A percentile compares a stretch with the other conserved stretches of the same genome.
Evolutionary conservation across 2,113 vertebrate species (phyloP).

Genomic region (Mormoops blainvillei): DNA sequence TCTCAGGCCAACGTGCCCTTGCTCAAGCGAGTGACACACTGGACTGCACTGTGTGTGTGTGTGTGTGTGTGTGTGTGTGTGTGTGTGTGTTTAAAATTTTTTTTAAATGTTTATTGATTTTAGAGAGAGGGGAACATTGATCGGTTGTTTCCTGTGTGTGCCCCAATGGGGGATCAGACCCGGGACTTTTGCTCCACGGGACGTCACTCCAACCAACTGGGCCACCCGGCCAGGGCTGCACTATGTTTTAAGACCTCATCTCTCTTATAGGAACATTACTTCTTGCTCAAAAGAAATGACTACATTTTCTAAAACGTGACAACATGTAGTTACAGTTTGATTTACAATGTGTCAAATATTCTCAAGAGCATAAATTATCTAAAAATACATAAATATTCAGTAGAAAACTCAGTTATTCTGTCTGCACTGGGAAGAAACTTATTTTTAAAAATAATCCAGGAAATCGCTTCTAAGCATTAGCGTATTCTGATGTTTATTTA

Average conservation of each 20-base stretch:
- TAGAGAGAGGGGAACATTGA: too few species aligned
- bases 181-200: too few species aligned
- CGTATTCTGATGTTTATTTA: neutral
- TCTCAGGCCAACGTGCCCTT: too few species aligned
- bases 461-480: neutral
- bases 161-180: too few species aligned
- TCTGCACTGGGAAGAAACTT: neutral
- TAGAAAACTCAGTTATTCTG: neutral
- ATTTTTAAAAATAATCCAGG: neutral
- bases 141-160: too few species aligned
- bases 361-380: neutral
- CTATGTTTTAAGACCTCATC: neutral
- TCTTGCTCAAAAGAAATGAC: neutral
- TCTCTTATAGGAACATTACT: neutral
- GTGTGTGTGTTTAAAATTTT: too few species aligned
- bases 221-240: neutral
- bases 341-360: constrained; percentile 17
- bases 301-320: constrained; percentile 27
- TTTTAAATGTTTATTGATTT: too few species aligned
- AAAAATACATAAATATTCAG: constrained; percentile 23
- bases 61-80: too few species aligned
- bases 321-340: neutral
- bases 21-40: too few species aligned
- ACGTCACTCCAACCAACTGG: too few species aligned
- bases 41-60: too few species aligned